Base-by-base conservation (phyloP, 2,113 vertebrate genomes). In the Anarrhichthys ocellatus region DNA sequence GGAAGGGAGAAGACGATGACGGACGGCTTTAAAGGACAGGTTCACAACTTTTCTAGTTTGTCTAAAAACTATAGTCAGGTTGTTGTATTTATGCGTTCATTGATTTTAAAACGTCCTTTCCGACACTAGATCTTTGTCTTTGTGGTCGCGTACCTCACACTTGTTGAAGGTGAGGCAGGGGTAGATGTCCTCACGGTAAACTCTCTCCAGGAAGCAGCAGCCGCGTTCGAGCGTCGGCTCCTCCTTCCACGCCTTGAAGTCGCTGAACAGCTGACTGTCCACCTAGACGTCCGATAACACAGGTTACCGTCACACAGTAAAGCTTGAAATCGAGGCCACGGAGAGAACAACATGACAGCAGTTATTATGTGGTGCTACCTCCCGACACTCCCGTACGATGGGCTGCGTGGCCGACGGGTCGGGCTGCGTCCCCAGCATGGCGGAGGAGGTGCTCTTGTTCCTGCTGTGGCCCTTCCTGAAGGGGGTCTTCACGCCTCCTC, bases 371-470 rank as follows among this genome's bases (percentile, higher is more conserved):
- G 32, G 32, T 2, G 22, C 9, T 27, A 62, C 98, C 97, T 99
- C 98, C 95, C 96, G 97, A 87, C 97, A 97, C 92, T 99, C 97
- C 59, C 97, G 96, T 6, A 97, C 95, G 91, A 99, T 96, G 50
- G 97, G 96, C 83, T 98, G 97, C 24, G 97, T 95, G 93, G 96
- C 94, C 34, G 94, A 95, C 65, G 96, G 93, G 88, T 99, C 98
- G 81, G 97, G 96, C 82, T 96, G 96, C 81, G 95, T 96, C 75
- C 96, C 96, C 34, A 96, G 52, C 89, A 98, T 96, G 76, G 98
- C 98, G 10, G 98, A 98, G 87, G 97, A 99, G 75, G 97, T 99
- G 94, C 98, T 99, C 94, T 99, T 99, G 95, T 99, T 99, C 84
- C 98, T 94, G 44, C 94, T 88, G 83, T 99, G 98, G 34, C 98